A percentile compares a stretch with the other conserved stretches of the same genome.
Evolutionary conservation across 92 coral and sea anemone genomes (phyloP).

Genomic region (Palythoa grandiflora): DNA sequence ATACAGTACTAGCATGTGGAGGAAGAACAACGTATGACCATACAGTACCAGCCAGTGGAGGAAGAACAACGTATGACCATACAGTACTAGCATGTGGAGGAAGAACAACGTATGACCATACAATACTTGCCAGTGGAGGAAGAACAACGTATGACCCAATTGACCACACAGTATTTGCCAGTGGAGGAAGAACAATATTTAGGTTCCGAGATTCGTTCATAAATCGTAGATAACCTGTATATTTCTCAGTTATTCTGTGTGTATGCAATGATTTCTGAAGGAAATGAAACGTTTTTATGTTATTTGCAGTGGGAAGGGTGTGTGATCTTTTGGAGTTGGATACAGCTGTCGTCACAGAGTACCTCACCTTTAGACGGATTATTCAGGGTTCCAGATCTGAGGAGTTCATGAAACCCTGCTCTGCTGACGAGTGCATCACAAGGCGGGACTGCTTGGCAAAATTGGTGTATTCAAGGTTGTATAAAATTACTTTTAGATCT

Average conservation of each 20-base stretch:
- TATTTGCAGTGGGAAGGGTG: constrained; percentile 40
- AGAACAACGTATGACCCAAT: no score
- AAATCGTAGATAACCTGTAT: no score
- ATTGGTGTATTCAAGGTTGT: constrained; percentile 74
- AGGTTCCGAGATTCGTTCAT: no score
- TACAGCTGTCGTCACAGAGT: constrained; percentile 49
- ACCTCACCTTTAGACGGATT: constrained; percentile 68
- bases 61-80: no score
- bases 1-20: no score
- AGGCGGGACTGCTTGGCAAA: constrained; percentile 84
- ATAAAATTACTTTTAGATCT: not conserved
- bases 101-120: no score
- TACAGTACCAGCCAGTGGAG: no score
- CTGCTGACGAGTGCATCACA: constrained; percentile 58
- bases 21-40: no score
- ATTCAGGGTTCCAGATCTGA: constrained; percentile 75
- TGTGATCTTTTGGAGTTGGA: constrained; percentile 64
- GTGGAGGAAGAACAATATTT: no score
- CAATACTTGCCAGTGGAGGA: no score
- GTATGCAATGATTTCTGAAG: not conserved
- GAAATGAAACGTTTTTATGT: not conserved
- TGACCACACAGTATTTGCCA: no score
- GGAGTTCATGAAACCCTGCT: constrained; percentile 79
- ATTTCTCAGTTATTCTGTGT: not conserved
- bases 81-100: no score